Evolutionary conservation across 2,113 vertebrate species (phyloP).

Genomic region (Axis porcinus): DNA sequence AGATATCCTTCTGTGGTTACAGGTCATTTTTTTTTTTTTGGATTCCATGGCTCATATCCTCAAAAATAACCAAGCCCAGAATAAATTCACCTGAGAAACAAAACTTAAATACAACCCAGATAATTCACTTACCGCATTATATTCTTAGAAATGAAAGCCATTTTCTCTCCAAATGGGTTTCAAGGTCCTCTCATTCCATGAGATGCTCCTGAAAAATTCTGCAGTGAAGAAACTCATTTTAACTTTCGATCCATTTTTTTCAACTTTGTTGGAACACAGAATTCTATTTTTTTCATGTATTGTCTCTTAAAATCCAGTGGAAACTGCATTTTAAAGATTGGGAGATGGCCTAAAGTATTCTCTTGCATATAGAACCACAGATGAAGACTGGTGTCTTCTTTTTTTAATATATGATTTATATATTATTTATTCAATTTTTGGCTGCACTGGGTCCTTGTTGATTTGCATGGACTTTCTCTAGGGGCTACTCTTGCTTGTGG

Average conservation of each 20-base stretch:
- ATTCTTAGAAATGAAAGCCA: not conserved
- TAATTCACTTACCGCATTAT: not conserved
- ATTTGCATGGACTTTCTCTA: not conserved
- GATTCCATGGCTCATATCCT: not conserved
- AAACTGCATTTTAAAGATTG: not conserved
- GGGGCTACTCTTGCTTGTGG: not conserved
- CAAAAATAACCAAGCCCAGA: not conserved
- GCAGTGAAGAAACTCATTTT: not conserved
- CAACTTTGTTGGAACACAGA: not conserved
- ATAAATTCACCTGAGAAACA: not conserved
- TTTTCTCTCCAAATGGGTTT: not conserved
- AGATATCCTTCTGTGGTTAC: not conserved
- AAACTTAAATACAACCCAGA: not conserved
- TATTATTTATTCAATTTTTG: not conserved
- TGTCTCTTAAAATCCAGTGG: not conserved
- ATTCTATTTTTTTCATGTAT: not conserved
- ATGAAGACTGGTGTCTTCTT: not conserved
- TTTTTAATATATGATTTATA: not conserved
- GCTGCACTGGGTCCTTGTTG: not conserved
- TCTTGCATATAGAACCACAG: not conserved
- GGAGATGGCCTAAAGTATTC: not conserved
- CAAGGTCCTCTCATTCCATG: not conserved
- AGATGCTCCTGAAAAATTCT: not conserved
- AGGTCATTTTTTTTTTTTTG: not conserved
- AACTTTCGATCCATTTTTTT: not conserved